phyloP scores from a whole-genome alignment of 2,113 vertebrate genomes.

The Tragelaphus imberbis region DNA sequence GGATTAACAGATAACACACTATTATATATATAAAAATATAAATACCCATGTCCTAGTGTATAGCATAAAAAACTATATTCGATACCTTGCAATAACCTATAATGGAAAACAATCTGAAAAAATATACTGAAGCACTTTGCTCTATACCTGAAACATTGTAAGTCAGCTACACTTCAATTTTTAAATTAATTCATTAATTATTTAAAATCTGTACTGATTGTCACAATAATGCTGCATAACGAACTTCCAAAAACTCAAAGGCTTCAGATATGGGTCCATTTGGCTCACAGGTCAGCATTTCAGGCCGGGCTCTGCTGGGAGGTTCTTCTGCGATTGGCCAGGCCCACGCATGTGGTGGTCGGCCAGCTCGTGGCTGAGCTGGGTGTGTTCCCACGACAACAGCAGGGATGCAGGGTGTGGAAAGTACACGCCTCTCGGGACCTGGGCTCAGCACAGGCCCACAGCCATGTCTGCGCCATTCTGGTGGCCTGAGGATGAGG shows the following conservation, averaged over 20 bases:
- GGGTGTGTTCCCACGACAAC: background rate
- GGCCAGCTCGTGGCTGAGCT: background rate
- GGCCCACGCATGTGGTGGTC: fast-evolving
- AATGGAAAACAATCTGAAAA: background rate
- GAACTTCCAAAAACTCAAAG: background rate
- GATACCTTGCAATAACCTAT: background rate
- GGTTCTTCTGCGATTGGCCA: background rate
- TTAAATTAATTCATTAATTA: background rate
- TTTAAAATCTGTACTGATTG: background rate
- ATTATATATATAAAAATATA: background rate
- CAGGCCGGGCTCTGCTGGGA: fast-evolving
- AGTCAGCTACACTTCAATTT: background rate
- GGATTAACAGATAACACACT: background rate
- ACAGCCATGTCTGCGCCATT: fast-evolving
- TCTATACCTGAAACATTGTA: background rate
- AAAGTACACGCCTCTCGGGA: fast-evolving
- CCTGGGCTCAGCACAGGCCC: background rate
- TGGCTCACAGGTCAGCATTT: background rate
- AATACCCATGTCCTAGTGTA: background rate
- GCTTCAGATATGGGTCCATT: background rate
- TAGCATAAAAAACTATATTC: background rate
- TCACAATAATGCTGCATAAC: fast-evolving
- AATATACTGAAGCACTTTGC: background rate
- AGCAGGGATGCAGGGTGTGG: background rate
- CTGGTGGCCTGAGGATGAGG: background rate